phyloP scores from a whole-genome alignment of 2,113 vertebrate species.

The Alces alces region DNA sequence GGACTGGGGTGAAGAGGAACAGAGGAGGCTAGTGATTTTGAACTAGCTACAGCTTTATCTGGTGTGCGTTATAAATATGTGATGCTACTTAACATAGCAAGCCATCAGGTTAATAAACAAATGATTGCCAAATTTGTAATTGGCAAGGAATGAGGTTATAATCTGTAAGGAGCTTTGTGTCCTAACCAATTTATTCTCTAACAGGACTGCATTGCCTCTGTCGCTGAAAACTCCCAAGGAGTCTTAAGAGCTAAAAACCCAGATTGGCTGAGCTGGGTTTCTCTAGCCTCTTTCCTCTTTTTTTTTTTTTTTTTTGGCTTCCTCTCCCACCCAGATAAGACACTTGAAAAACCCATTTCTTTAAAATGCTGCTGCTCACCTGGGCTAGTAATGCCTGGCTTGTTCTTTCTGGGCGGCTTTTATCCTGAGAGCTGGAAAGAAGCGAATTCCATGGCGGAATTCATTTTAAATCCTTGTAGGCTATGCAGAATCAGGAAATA shows the following conservation, averaged over 20 bases:
- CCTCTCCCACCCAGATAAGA: background rate
- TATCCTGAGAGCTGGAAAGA: background rate
- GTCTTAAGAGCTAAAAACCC: background rate
- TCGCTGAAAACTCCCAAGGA: background rate
- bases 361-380: conserved; percentile 14
- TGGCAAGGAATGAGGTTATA: conserved; percentile 68
- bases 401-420: conserved; percentile 7
- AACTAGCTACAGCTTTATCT: conserved; percentile 43
- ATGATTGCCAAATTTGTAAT: conserved; percentile 67
- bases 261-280: background rate
- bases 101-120: conserved; percentile 74
- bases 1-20: background rate
- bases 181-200: conserved; percentile 46
- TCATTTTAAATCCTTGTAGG: conserved; percentile 1
- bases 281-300: rapidly evolving
- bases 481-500: background rate
- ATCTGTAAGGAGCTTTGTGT: conserved; percentile 56
- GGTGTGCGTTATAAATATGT: conserved; percentile 66
- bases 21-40: conserved; percentile 43
- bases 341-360: conserved; percentile 20
- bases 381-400: background rate
- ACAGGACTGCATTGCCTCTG: conserved; percentile 50
- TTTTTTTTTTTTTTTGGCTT: background rate
- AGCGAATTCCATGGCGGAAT: background rate
- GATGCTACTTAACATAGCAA: conserved; percentile 64